Evolutionary conservation across 2,113 vertebrate species (phyloP).

Genomic region (Erythrocercus mccallii): DNA sequence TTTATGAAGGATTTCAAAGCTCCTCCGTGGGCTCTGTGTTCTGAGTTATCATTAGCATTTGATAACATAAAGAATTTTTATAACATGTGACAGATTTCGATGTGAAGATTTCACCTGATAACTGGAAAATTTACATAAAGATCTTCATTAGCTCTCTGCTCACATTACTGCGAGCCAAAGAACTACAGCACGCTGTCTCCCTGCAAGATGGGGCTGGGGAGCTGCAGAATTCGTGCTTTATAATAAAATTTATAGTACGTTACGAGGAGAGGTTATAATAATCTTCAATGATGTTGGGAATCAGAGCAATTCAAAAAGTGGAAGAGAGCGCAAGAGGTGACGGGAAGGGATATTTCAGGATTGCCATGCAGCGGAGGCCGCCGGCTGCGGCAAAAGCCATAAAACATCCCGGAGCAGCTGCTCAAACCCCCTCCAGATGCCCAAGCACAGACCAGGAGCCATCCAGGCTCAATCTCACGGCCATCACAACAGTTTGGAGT

Average conservation of each 20-base stretch:
- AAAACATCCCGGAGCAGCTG: not conserved
- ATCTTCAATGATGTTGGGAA: conserved; percentile 72
- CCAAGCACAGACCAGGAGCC: rapidly evolving
- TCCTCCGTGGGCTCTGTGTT: conserved; percentile 70
- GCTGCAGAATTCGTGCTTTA: conserved; percentile 65
- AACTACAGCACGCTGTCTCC: conserved; percentile 59
- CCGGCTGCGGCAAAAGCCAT: not conserved
- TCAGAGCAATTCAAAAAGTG: conserved; percentile 61
- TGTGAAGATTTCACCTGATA: conserved; percentile 79
- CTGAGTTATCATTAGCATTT: conserved; percentile 79
- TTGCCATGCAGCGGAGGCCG: not conserved
- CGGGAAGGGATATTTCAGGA: conserved; percentile 65
- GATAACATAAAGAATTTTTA: conserved; percentile 82
- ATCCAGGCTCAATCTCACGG: rapidly evolving
- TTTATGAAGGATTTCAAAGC: conserved; percentile 81
- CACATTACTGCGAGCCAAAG: conserved; percentile 65
- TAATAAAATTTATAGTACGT: conserved; percentile 73
- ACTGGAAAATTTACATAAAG: conserved; percentile 79
- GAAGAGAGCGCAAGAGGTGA: conserved; percentile 4
- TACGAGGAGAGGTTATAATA: conserved; percentile 72
- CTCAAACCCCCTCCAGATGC: not conserved
- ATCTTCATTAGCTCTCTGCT: conserved; percentile 76
- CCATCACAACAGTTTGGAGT: not conserved
- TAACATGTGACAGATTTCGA: conserved; percentile 76
- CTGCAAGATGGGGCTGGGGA: conserved; percentile 67